Base-by-base conservation (phyloP, 2,888 invertebrate species). In the Steinernema hermaphroditum region DNA sequence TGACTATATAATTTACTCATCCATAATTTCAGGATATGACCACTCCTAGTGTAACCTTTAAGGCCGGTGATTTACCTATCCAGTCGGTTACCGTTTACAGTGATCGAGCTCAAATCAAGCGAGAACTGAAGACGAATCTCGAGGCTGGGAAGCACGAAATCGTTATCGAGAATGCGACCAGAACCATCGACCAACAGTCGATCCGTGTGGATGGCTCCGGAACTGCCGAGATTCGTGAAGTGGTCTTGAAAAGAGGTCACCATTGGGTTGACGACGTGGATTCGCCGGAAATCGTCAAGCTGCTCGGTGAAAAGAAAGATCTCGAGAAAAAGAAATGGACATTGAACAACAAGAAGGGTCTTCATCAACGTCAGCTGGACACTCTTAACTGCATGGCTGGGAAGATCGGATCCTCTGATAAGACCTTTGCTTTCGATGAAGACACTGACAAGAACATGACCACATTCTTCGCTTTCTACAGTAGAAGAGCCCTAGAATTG, bases 21-120 rank as follows among this genome's bases (percentile, higher is more conserved):
- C n/a, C n/a, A n/a, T n/a, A n/a, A n/a, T n/a, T n/a, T n/a, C n/a
- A n/a, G n/a, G n/a, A n/a, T n/a, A n/a, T n/a, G n/a, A n/a, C n/a
- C n/a, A n/a, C n/a, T n/a, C n/a, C n/a, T n/a, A n/a, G n/a, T n/a
- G n/a, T n/a, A n/a, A n/a, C n/a, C n/a, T n/a, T n/a, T n/a, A n/a
- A n/a, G n/a, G n/a, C n/a, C n/a, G n/a, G n/a, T n/a, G 76, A 77
- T 12, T 72, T 85, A 50, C 79, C 81, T 43, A 79, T 81, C 12
- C 82, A 81, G 69, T 77, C 78, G 16, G 74, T 80, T 32, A 78
- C 80, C 34, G 82, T 83, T 1, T 84, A 78, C 78, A 77, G 74
- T 16, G 84, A 84, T 74, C 72, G 84, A 14, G 84, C 84, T 0
- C 83, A 84, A 69, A 68, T 84, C 6, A 75, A 76, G 57, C 76